Evolutionary conservation across 2,888 invertebrate genomes (phyloP).

Genomic region (Eurytoma californica): DNA sequence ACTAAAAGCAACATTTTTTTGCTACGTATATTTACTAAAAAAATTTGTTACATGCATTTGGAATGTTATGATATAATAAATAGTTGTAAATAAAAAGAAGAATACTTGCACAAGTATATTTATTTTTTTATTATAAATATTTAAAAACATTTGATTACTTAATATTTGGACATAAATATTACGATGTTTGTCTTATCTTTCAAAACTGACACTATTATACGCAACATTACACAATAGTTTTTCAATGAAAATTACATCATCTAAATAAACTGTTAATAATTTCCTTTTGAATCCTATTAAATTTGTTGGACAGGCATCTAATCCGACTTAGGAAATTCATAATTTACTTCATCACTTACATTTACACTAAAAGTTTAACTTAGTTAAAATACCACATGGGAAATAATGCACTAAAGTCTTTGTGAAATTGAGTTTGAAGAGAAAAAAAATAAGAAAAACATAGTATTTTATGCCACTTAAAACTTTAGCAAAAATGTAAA

Average conservation of each 20-base stretch:
- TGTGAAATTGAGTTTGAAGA: background rate
- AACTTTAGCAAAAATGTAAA: slow-evolving; percentile 42
- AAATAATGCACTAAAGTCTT: slow-evolving; percentile 29
- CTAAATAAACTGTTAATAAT: slow-evolving; percentile 33
- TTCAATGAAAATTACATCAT: slow-evolving; percentile 59
- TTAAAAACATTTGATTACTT: slow-evolving; percentile 69
- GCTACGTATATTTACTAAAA: background rate
- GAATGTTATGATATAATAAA: too few relatives aligned
- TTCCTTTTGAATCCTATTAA: slow-evolving; percentile 27
- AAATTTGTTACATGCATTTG: background rate
- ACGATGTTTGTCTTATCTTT: slow-evolving; percentile 61
- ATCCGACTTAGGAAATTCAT: slow-evolving; percentile 40
- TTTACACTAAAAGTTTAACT: slow-evolving; percentile 41
- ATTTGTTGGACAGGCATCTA: slow-evolving; percentile 42
- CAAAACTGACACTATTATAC: slow-evolving; percentile 60
- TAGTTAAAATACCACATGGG: slow-evolving; percentile 15
- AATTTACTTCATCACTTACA: slow-evolving; percentile 28
- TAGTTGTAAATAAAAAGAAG: too few relatives aligned
- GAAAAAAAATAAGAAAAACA: slow-evolving; percentile 22
- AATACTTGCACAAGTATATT: slow-evolving; percentile 49
- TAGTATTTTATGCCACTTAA: background rate
- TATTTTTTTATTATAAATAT: slow-evolving; percentile 71
- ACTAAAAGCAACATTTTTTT: slow-evolving; percentile 2
- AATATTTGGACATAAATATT: slow-evolving; percentile 63
- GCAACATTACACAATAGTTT: slow-evolving; percentile 61